These are phyloP conservation scores for Pavo muticus DNA, from an alignment of 2,113 vertebrate species.

Conservation along the genomic window DNA sequence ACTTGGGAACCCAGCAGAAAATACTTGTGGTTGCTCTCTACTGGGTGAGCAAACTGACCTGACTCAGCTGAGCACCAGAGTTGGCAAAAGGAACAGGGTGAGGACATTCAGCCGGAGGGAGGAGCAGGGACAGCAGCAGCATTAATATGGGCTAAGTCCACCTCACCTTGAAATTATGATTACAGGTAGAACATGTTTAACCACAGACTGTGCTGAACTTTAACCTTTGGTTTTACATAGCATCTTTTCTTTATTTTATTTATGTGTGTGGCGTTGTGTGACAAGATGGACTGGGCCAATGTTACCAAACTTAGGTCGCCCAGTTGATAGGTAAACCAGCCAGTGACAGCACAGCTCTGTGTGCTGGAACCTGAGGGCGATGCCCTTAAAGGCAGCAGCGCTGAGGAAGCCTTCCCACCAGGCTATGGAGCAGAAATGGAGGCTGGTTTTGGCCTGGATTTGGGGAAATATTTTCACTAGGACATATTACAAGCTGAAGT, in stretches of 20 bases:
- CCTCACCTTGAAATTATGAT: background rate
- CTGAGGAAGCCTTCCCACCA: background rate
- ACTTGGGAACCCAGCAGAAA: background rate
- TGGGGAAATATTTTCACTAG: background rate
- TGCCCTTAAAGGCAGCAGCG: background rate
- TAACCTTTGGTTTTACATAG: background rate
- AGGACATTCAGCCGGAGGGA: background rate
- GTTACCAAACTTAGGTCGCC: background rate
- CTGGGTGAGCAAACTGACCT: background rate
- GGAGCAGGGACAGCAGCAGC: background rate
- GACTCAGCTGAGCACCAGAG: background rate
- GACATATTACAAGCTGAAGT: background rate
- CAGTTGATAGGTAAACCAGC: background rate
- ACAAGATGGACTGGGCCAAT: background rate
- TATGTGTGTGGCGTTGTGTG: background rate
- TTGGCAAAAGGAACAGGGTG: background rate
- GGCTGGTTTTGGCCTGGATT: background rate
- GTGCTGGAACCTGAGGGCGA: background rate
- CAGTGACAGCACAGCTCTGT: background rate
- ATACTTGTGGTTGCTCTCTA: background rate
- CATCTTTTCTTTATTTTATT: background rate
- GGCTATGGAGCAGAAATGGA: background rate
- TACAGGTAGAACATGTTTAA: background rate
- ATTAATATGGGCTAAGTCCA: background rate
- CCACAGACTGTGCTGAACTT: background rate